Base-by-base conservation (phyloP, 1,140 invertebrate species). In the Zaprionus camerounensis region DNA sequence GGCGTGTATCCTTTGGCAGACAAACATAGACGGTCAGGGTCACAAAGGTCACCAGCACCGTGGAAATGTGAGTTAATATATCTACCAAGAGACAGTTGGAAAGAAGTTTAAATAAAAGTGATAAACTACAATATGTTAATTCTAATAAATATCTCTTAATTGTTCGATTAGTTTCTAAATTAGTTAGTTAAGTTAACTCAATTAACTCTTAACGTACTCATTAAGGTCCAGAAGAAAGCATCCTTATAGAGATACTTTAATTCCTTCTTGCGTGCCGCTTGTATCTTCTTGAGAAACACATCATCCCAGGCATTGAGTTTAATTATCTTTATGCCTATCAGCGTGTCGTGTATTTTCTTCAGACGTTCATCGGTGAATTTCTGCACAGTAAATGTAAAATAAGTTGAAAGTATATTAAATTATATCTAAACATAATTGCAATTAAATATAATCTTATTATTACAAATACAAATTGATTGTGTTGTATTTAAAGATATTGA, bases 241-340 rank as follows among this genome's bases (percentile, higher is more conserved):
- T 97, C 96, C 76, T 94, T 96, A 79, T 96, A 95, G 11, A 98
- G 92, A 70, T 95, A 94, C 78, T 95, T 94, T 4, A 98, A 90
- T 93, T 98, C 97, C 67, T 95, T 94, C 76, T 95, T 93, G 63
- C 97, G 93, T 1, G 96, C 93, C 51, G 93, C 92, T 58, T 94
- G 92, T 77, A 98, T 95, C 80, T 95, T 95, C 68, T 95, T 92
- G 20, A 95, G 93, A 84, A 97, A 97, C 2, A 96, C 93, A 41
- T 94, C 94, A 93, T 98, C 97, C 97, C 97, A 98, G 13, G 96
- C 96, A 86, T 96, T 95, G 4, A 98, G 93, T 86, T 98, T 98
- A 12, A 98, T 94, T 4, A 97, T 93, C 92, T 96, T 96, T 17
- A 98, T 97, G 6, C 96, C 96, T 88, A 97, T 95, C 31, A 98